Conservation (phyloP, 2,888 invertebrate genomes). For the Aphodius granarius region DNA sequence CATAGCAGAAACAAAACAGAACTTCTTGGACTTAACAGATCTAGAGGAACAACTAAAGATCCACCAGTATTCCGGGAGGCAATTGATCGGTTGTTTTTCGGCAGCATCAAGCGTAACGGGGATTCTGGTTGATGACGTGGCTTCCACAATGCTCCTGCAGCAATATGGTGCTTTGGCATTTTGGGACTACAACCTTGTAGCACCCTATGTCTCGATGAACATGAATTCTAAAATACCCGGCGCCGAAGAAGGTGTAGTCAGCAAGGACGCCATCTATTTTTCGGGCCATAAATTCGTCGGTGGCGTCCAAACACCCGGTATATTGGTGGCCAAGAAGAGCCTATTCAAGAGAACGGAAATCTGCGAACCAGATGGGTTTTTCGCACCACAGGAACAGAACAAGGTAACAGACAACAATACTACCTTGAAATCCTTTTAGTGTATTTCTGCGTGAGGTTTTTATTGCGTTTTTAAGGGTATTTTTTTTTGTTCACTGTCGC, state of each 20-base stretch:
- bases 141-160: conserved; percentile 78
- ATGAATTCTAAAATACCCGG: conserved; percentile 81
- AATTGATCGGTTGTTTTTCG: conserved; percentile 82
- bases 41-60: conserved; percentile 71
- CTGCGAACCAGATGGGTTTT: conserved; percentile 50
- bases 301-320: conserved; percentile 81
- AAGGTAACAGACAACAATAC: conserved; percentile 41
- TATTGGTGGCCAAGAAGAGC: conserved; percentile 61
- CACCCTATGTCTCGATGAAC: conserved; percentile 76
- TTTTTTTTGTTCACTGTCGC: background rate
- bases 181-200: conserved; percentile 89
- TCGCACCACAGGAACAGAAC: conserved; percentile 49
- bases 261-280: conserved; percentile 88
- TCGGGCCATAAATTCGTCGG: conserved; percentile 91
- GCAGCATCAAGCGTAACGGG: conserved; percentile 90
- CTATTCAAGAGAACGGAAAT: conserved; percentile 55
- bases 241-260: conserved; percentile 68
- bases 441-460: background rate
- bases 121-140: conserved; percentile 80
- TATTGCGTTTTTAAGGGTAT: conserved; percentile 1
- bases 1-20: conserved; percentile 77
- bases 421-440: conserved; percentile 6
- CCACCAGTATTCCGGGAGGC: conserved; percentile 63
- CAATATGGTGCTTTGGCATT: conserved; percentile 81
- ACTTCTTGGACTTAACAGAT: conserved; percentile 76